Conservation (phyloP, 2,113 vertebrate species). For the Vicugna pacos region DNA sequence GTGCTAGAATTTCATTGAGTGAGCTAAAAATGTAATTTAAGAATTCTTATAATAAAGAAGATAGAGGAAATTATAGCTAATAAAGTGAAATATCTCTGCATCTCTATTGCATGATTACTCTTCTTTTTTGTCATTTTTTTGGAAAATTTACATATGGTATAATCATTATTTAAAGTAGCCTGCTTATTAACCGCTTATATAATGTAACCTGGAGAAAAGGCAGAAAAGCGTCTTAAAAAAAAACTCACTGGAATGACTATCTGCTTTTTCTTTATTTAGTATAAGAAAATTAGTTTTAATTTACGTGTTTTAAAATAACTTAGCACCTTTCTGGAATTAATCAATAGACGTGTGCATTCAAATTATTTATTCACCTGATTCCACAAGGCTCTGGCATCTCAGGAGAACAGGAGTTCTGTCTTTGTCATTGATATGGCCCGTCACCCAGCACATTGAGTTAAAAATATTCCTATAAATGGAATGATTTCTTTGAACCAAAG, state of each 20-base stretch:
- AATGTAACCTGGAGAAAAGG: not conserved
- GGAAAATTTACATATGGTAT: not conserved
- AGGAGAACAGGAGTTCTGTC: not conserved
- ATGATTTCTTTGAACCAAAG: slow-evolving; percentile 9
- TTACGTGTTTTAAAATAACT: slow-evolving; percentile 27
- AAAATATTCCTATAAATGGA: not conserved
- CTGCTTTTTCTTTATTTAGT: not conserved
- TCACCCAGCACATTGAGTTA: not conserved
- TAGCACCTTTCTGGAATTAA: not conserved
- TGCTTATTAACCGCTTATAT: not conserved
- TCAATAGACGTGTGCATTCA: not conserved
- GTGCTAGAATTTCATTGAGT: not conserved
- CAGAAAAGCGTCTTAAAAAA: not conserved
- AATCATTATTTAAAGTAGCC: not conserved
- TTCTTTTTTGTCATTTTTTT: slow-evolving; percentile 14
- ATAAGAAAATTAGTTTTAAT: slow-evolving; percentile 49
- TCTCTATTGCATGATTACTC: not conserved
- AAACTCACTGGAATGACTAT: not conserved
- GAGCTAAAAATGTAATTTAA: slow-evolving; percentile 32
- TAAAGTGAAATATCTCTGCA: not conserved
- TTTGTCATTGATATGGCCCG: not conserved
- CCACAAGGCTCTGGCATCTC: not conserved
- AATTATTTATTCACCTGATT: not conserved
- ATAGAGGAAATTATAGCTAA: not conserved
- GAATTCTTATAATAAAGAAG: not conserved